Conservation (phyloP, 1,140 invertebrate genomes). For the Archivesica marissinica region DNA sequence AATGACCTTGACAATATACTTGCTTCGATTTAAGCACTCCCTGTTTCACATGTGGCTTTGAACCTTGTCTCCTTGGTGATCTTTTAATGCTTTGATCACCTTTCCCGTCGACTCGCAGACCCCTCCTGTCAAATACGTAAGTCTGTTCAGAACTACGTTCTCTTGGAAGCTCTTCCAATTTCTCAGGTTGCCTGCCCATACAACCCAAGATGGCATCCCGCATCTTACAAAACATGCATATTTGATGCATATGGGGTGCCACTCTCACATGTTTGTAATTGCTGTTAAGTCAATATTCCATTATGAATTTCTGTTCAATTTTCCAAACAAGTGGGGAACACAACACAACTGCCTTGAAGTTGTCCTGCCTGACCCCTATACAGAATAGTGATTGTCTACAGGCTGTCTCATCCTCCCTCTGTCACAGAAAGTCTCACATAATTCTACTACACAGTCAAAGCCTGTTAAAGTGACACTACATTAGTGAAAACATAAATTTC, state of each 20-base stretch:
- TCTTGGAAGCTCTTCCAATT: background rate
- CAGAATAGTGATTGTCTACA: background rate
- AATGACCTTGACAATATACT: slow-evolving; percentile 12
- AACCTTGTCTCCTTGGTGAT: background rate
- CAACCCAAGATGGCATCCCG: slow-evolving; percentile 60
- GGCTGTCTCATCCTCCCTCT: background rate
- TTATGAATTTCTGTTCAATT: background rate
- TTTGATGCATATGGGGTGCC: slow-evolving; percentile 54
- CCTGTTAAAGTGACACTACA: too few relatives aligned
- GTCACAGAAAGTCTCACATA: background rate
- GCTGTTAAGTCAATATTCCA: slow-evolving; percentile 13
- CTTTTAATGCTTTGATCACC: background rate
- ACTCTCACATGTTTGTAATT: slow-evolving; percentile 5
- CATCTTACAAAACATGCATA: slow-evolving; percentile 64
- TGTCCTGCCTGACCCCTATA: background rate
- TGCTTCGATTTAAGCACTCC: background rate
- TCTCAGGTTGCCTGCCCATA: slow-evolving; percentile 53
- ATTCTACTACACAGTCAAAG: background rate
- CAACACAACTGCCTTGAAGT: background rate
- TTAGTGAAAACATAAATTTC: too few relatives aligned
- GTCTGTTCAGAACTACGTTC: slow-evolving; percentile 28
- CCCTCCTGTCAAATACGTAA: slow-evolving; percentile 28
- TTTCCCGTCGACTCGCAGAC: background rate
- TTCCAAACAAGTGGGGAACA: background rate
- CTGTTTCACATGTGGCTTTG: slow-evolving; percentile 10